Evolutionary conservation across 92 coral and sea anemone genomes (phyloP).

Genomic region (Zoanthus sansibaricus): DNA sequence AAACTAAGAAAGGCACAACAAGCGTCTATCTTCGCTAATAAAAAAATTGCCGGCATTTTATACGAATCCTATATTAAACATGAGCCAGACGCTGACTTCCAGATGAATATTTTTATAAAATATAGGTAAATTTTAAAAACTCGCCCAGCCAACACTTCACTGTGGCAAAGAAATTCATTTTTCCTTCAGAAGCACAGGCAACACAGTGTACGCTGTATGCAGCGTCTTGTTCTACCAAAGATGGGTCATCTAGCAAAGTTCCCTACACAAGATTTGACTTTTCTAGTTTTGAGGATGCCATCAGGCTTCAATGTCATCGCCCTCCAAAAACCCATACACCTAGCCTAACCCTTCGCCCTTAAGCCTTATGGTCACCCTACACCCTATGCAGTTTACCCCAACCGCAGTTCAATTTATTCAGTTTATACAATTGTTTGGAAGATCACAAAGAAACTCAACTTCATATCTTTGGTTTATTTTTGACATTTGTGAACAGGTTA

Average conservation of each 20-base stretch:
- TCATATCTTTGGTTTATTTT: conserved; percentile 19
- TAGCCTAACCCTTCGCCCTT: conserved; percentile 17
- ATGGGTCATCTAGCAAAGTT: background rate
- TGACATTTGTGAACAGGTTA: conserved; percentile 6
- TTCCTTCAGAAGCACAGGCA: too few relatives aligned
- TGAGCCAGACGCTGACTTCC: too few relatives aligned
- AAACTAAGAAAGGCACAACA: too few relatives aligned
- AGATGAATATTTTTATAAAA: too few relatives aligned
- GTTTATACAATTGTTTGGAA: conserved; percentile 25
- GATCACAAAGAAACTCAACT: conserved; percentile 28
- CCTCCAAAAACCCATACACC: conserved; percentile 9
- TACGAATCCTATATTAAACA: too few relatives aligned
- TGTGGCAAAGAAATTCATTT: too few relatives aligned
- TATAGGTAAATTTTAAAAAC: too few relatives aligned
- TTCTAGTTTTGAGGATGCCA: conserved; percentile 3
- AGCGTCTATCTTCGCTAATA: too few relatives aligned
- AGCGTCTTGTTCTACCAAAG: too few relatives aligned
- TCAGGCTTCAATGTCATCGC: conserved; percentile 7
- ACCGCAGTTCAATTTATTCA: conserved; percentile 18
- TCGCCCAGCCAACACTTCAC: too few relatives aligned
- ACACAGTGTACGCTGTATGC: too few relatives aligned
- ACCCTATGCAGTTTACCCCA: conserved; percentile 28
- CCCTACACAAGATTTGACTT: conserved; percentile 9
- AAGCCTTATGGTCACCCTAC: conserved; percentile 8
- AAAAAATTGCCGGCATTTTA: too few relatives aligned